A percentile compares a stretch with the other conserved stretches of the same genome.
phyloP scores from a whole-genome alignment of 2,888 invertebrate genomes.

The Belgica antarctica region DNA sequence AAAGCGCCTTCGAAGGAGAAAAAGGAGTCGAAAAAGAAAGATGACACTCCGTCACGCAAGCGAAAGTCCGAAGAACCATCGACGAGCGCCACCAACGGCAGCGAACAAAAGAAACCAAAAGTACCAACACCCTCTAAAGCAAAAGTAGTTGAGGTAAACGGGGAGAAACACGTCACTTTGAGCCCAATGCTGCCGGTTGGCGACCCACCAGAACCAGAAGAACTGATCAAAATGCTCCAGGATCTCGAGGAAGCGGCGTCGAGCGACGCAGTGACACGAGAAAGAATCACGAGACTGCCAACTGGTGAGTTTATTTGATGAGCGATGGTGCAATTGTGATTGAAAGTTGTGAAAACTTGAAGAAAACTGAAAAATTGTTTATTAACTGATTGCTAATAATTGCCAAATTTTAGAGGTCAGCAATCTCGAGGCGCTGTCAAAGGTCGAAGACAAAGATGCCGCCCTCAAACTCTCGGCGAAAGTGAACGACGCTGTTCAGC shows the following conservation, averaged over 20 bases:
- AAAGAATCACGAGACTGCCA: conserved; percentile 89
- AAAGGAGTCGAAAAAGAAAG: conserved; percentile 48
- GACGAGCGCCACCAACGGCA: conserved; percentile 56
- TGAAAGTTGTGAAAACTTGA: too few species aligned
- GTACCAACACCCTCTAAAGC: conserved; percentile 54
- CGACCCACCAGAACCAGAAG: conserved; percentile 90
- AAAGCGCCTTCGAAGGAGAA: neutral
- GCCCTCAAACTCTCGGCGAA: conserved; percentile 74
- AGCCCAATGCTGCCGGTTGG: conserved; percentile 75
- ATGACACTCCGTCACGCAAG: conserved; percentile 49
- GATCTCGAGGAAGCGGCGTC: conserved; percentile 94
- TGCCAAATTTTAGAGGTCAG: too few species aligned
- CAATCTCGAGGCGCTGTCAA: conserved; percentile 80
- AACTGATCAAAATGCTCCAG: conserved; percentile 77
- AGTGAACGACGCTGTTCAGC: conserved; percentile 67
- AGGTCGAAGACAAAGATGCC: conserved; percentile 79
- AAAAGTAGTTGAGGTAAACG: conserved; percentile 63
- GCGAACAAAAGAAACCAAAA: conserved; percentile 49
- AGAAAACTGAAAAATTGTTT: too few species aligned
- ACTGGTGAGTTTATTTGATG: too few species aligned
- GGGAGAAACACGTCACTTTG: conserved; percentile 72
- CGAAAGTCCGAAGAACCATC: conserved; percentile 55
- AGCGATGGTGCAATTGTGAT: too few species aligned
- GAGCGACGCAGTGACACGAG: conserved; percentile 87
- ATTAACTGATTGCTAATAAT: too few species aligned